Percentiles rank a stretch among this genome's conserved stretches.
These are phyloP conservation scores for Heteropelma amictum DNA, from an alignment of 2,888 invertebrate genomes.

Conservation along the genomic window DNA sequence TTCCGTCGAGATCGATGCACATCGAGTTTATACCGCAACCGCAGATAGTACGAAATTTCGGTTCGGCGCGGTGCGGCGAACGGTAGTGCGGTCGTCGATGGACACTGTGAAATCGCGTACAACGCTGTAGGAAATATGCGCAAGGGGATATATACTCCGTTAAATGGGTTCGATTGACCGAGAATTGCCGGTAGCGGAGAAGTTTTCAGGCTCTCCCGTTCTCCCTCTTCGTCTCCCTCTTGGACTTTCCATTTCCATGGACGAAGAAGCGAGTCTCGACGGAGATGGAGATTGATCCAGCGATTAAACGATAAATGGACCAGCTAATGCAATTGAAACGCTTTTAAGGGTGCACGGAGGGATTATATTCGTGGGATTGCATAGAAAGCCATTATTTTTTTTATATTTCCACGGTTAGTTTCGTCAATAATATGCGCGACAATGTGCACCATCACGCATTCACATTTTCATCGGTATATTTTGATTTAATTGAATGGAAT, in stretches of 20 bases:
- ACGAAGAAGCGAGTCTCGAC: background rate
- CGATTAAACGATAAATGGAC: background rate
- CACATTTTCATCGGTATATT: too few relatives aligned
- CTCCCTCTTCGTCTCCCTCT: too few relatives aligned
- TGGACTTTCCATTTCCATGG: too few relatives aligned
- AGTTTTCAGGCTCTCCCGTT: too few relatives aligned
- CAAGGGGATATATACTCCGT: conserved; percentile 28
- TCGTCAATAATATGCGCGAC: too few relatives aligned
- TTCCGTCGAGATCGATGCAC: conserved; percentile 43
- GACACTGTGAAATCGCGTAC: conserved; percentile 26
- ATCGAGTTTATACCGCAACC: conserved; percentile 45
- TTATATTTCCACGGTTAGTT: too few relatives aligned
- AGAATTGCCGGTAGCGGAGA: conserved; percentile 33
- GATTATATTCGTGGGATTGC: too few relatives aligned
- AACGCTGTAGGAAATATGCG: conserved; percentile 26
- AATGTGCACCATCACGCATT: too few relatives aligned
- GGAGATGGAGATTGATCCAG: background rate
- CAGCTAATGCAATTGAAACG: background rate
- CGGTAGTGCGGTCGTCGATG: background rate
- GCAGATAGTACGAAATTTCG: conserved; percentile 42
- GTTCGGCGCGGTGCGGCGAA: conserved; percentile 18
- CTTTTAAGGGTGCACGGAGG: background rate
- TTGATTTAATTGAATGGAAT: too few relatives aligned
- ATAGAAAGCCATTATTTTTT: too few relatives aligned
- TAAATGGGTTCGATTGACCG: conserved; percentile 52